Conservation (phyloP, 1,140 invertebrate species). For the Cylas formicarius region DNA sequence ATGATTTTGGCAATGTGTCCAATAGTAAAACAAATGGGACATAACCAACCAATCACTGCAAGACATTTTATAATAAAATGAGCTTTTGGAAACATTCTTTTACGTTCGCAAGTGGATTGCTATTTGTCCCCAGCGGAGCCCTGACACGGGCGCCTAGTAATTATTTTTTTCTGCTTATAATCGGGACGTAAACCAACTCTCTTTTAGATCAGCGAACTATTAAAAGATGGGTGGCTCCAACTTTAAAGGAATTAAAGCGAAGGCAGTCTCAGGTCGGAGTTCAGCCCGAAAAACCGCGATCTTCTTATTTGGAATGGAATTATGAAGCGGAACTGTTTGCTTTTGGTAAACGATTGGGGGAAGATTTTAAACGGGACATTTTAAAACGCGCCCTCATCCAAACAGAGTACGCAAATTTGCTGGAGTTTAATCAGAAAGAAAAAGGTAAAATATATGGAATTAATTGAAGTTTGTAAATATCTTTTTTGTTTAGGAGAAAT, state of each 20-base stretch:
- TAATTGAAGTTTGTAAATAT: no score
- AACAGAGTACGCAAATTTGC: conserved; percentile 53
- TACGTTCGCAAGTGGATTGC: no score
- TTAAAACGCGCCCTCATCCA: conserved; percentile 73
- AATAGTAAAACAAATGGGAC: no score
- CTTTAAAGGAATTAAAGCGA: conserved; percentile 42
- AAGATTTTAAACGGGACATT: conserved; percentile 65
- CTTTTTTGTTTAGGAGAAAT: neutral
- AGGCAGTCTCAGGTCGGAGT: conserved; percentile 41
- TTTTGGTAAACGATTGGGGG: conserved; percentile 78
- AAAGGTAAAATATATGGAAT: conserved; percentile 59
- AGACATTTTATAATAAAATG: no score
- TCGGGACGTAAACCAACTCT: no score
- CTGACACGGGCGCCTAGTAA: no score
- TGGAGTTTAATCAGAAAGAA: conserved; percentile 25
- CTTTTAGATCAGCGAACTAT: conserved; percentile 32
- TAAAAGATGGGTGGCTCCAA: conserved; percentile 51
- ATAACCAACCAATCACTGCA: no score
- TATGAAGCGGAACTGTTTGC: conserved; percentile 81
- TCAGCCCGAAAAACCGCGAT: conserved; percentile 45
- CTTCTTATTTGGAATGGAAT: conserved; percentile 75
- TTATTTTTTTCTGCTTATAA: no score
- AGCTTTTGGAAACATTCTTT: no score
- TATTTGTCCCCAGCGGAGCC: no score
- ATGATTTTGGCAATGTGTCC: no score